Evolutionary conservation across 2,888 invertebrate genomes (phyloP).

Genomic region (Acleris cristana): DNA sequence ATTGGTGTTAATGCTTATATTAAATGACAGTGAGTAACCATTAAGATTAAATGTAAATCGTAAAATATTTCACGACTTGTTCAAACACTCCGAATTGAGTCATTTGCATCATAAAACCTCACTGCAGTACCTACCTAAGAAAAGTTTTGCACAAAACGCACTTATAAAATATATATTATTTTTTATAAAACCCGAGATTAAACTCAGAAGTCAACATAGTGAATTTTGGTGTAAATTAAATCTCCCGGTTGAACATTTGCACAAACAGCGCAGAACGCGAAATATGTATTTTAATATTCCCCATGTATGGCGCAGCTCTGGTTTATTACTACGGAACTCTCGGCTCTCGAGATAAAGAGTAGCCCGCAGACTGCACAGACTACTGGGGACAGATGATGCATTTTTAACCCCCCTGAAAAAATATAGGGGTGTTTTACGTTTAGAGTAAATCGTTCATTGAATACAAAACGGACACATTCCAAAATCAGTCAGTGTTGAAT

Average conservation of each 20-base stretch:
- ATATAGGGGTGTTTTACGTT: not conserved
- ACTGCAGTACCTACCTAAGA: not conserved
- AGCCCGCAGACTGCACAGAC: constrained; percentile 35
- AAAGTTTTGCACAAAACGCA: not conserved
- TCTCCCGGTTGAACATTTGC: constrained; percentile 22
- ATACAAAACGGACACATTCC: too few relatives aligned
- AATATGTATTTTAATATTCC: constrained; percentile 46
- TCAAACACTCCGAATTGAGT: not conserved
- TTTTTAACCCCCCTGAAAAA: not conserved
- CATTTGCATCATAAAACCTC: not conserved
- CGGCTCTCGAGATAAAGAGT: constrained; percentile 59
- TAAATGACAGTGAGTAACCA: not conserved
- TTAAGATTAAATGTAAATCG: constrained; percentile 1
- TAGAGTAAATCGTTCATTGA: too few relatives aligned
- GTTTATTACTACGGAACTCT: constrained; percentile 65
- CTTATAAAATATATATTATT: not conserved
- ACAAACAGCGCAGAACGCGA: constrained; percentile 45
- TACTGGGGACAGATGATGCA: constrained; percentile 13
- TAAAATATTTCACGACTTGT: too few relatives aligned
- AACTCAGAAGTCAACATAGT: not conserved
- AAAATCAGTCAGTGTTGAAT: too few relatives aligned
- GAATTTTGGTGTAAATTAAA: constrained; percentile 22
- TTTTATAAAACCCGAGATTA: not conserved
- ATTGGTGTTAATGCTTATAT: constrained; percentile 15
- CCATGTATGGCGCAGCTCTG: constrained; percentile 50